These are phyloP conservation scores for Diarsia rubi DNA, from an alignment of 2,888 invertebrate genomes.

Conservation along the genomic window DNA sequence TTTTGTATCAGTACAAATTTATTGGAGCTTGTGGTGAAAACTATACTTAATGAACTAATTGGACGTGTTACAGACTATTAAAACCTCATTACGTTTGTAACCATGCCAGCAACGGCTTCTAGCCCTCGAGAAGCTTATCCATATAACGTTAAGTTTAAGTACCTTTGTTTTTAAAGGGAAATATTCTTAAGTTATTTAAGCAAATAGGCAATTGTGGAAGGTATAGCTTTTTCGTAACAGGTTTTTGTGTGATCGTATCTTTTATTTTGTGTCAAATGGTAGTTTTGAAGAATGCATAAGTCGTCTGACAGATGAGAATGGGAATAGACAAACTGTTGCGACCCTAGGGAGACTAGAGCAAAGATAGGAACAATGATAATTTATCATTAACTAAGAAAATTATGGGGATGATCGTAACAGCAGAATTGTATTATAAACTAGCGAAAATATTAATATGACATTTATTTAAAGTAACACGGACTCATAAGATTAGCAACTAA, in stretches of 20 bases:
- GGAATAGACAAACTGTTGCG: too few relatives aligned
- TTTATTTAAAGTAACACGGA: too few relatives aligned
- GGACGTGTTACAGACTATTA: not conserved
- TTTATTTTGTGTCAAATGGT: not conserved
- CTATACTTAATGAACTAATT: slow-evolving; percentile 5
- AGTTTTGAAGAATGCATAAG: too few relatives aligned
- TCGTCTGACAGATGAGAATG: too few relatives aligned
- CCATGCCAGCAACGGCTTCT: not conserved
- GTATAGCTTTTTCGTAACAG: too few relatives aligned
- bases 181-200: slow-evolving; percentile 4
- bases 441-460: too few relatives aligned
- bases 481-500: too few relatives aligned
- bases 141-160: slow-evolving; percentile 5
- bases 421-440: too few relatives aligned
- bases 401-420: too few relatives aligned
- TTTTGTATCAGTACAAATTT: not conserved
- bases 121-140: not conserved
- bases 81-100: not conserved
- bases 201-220: not conserved
- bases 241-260: not conserved
- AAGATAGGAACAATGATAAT: too few relatives aligned
- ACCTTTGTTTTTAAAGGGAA: slow-evolving; percentile 1
- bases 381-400: too few relatives aligned
- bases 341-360: too few relatives aligned
- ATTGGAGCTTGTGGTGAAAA: not conserved